Base-by-base conservation (phyloP, 2,113 vertebrate species). In the Gambusia holbrooki region DNA sequence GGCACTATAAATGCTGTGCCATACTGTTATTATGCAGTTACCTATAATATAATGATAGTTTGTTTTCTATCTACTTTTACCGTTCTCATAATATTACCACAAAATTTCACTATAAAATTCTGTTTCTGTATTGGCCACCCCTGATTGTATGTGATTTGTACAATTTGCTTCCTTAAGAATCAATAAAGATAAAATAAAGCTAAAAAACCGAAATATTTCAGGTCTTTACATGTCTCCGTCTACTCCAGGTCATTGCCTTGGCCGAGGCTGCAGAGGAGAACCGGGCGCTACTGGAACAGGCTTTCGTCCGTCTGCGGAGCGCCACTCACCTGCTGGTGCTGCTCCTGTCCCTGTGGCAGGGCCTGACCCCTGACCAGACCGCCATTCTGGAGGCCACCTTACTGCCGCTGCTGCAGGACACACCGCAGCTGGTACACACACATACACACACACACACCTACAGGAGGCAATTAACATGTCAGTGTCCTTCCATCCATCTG, bases 181-280 rank as follows among this genome's bases (percentile, higher is more conserved):
- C 2, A 37, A 11, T 37, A 37, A 37, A 37, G 35, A 37, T 37
- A 37, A 37, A 37, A 37, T 35, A 35, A 35, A 35, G 35, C 35
- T 35, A 35, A 35, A 11, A 37, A 37, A 12, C 4, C 2, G 25
- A 28, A 48, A 63, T n/a, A 1, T 27, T 73, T 29, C 15, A 22
- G 0, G 7, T 5, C 19, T 4, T 71, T 10, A 40, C 58, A 17
- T 29, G 28, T 72, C 60, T 72, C 51, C 74, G 12, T 69, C 62
- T 48, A 37, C 37, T 62, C 22, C 93, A 99, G 97, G 95, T 99
- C 88, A 96, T 98, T 33, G 94, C 96, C 79, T 90, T 99, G 88
- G 97, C 96, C 71, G 97, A 98, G 76, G 96, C 96, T 0, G 92
- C 96, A 7, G 94, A 97, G 88, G 96, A 98, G 87, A 97, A 96